Evolutionary conservation across 2,888 invertebrate species (phyloP).

Genomic region (Torymus tubicola): DNA sequence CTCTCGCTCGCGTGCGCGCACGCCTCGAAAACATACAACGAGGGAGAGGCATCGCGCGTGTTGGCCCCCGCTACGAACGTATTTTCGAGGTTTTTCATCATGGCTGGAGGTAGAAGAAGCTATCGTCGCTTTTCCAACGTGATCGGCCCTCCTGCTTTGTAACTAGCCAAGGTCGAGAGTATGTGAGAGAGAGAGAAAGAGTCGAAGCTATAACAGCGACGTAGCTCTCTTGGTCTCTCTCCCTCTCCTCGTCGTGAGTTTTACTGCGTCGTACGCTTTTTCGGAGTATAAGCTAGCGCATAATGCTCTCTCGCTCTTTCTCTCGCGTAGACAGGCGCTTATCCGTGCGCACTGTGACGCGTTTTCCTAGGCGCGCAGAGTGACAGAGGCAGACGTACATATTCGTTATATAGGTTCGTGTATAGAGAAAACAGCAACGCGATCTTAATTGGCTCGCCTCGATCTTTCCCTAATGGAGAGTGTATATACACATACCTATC

Average conservation of each 20-base stretch:
- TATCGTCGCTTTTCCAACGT: conserved; percentile 1
- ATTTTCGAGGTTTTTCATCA: conserved; percentile 21
- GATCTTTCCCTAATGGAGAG: neutral
- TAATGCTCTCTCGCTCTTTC: neutral
- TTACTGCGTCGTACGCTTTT: conserved; percentile 42
- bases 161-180: conserved; percentile 12
- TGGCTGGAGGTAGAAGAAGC: conserved; percentile 22
- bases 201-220: no score
- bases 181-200: no score
- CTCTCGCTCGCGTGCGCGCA: no score
- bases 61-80: no score
- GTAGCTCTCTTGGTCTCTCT: neutral
- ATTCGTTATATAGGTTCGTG: no score
- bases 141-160: neutral
- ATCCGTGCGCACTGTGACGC: no score
- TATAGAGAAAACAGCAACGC: no score
- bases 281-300: neutral
- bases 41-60: no score
- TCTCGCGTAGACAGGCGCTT: neutral
- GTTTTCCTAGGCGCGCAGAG: no score
- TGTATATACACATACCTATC: neutral
- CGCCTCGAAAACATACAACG: no score
- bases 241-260: neutral
- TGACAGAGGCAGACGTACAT: no score
- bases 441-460: no score